Evolutionary conservation across 2,113 vertebrate species (phyloP).

Genomic region (Perccottus glenii): DNA sequence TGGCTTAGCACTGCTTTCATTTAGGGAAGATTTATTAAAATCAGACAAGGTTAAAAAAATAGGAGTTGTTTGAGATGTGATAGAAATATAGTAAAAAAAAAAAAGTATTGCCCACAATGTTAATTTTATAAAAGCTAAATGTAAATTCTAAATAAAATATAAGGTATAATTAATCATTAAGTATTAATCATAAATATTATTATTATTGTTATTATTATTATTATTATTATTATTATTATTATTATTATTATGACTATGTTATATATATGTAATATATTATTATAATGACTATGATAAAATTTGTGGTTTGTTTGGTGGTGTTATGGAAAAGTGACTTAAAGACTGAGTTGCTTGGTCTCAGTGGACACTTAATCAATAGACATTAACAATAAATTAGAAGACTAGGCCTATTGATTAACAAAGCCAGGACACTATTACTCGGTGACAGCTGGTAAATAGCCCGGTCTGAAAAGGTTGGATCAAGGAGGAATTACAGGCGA

Average conservation of each 20-base stretch:
- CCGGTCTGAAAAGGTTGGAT: slow-evolving; percentile 43
- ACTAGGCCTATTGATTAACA: slow-evolving; percentile 63
- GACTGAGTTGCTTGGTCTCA: slow-evolving; percentile 37
- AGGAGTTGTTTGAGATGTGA: slow-evolving; percentile 34
- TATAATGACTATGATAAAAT: neutral
- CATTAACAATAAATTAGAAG: slow-evolving; percentile 79
- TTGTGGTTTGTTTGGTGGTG: slow-evolving; percentile 10
- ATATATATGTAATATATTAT: no score
- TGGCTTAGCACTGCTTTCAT: slow-evolving; percentile 37
- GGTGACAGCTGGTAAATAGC: slow-evolving; percentile 66
- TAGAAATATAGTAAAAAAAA: neutral
- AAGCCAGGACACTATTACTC: slow-evolving; percentile 50
- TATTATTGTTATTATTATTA: no score
- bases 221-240: no score
- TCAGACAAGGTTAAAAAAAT: slow-evolving; percentile 31
- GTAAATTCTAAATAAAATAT: neutral
- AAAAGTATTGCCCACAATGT: no score
- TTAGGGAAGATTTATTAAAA: slow-evolving; percentile 45
- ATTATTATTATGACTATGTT: no score
- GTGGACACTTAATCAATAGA: slow-evolving; percentile 73
- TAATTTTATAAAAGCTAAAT: neutral
- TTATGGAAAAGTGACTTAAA: slow-evolving; percentile 14
- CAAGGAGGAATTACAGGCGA: slow-evolving; percentile 43
- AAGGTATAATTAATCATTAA: no score
- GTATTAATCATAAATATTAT: no score